phyloP scores from a whole-genome alignment of 2,113 vertebrate species.

The Syngnathoides biaculeatus region DNA sequence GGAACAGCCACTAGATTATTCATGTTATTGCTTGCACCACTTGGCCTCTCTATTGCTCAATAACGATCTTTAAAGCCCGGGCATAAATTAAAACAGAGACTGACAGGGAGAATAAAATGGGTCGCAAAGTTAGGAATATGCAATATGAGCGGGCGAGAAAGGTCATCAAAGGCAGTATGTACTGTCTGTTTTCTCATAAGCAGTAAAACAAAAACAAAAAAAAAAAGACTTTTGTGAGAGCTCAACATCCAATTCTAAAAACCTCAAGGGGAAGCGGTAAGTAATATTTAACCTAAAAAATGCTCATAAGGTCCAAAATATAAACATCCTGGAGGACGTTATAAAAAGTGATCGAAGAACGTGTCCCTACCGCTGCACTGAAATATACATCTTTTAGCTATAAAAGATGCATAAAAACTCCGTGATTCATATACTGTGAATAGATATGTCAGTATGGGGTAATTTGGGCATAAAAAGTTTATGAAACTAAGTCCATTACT shows the following conservation, averaged over 20 bases:
- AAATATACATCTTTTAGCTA: neutral
- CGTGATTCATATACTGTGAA: neutral
- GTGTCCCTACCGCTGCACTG: neutral
- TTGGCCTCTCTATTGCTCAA: slow-evolving; percentile 47
- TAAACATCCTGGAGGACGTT: too few species aligned
- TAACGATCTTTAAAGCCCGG: slow-evolving; percentile 45
- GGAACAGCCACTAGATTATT: slow-evolving; percentile 67
- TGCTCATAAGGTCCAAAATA: neutral
- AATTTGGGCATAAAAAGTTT: neutral
- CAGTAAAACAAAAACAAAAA: slow-evolving; percentile 6
- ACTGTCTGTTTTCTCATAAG: slow-evolving; percentile 11
- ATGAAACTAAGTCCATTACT: neutral
- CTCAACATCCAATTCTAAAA: too few species aligned
- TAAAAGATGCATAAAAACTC: too few species aligned
- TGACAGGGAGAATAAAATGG: slow-evolving; percentile 38
- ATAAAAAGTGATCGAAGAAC: neutral
- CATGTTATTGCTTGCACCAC: slow-evolving; percentile 58
- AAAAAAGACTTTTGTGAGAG: slow-evolving; percentile 2
- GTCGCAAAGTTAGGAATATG: slow-evolving; percentile 36
- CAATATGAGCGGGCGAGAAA: slow-evolving; percentile 7
- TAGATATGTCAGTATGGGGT: neutral
- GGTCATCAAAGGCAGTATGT: slow-evolving; percentile 19
- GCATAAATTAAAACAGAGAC: slow-evolving; percentile 51
- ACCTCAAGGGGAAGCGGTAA: neutral
- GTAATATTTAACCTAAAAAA: neutral